Evolutionary conservation across 2,797 vertebrate genomes (phyloP).

Genomic region (Malurus splendens): DNA sequence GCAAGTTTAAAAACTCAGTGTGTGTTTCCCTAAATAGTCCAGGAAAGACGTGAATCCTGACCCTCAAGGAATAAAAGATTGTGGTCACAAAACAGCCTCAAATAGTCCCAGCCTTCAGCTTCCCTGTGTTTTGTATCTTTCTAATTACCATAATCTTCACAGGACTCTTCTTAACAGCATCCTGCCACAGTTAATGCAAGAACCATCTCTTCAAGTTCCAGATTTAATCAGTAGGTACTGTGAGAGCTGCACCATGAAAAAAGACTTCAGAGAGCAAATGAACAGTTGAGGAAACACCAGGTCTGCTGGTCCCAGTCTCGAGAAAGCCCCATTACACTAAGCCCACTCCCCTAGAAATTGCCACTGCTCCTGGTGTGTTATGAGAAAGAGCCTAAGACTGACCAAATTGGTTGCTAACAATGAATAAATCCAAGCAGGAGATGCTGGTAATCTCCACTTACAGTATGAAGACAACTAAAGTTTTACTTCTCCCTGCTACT

Average conservation of each 20-base stretch:
- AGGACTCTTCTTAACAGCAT: neutral
- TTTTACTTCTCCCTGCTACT: neutral
- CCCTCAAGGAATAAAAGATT: neutral
- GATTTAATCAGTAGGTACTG: neutral
- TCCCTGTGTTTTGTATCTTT: neutral
- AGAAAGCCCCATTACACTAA: neutral
- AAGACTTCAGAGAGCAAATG: neutral
- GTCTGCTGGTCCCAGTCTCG: neutral
- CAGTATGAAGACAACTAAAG: fast-evolving
- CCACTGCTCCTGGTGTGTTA: neutral
- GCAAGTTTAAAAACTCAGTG: neutral
- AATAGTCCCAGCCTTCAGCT: neutral
- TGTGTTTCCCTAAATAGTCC: neutral
- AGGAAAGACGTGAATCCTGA: neutral
- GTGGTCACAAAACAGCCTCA: neutral
- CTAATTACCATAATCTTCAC: neutral
- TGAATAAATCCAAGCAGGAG: neutral
- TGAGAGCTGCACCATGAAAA: neutral
- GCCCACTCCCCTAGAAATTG: neutral
- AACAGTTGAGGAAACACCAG: neutral
- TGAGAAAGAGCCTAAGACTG: neutral
- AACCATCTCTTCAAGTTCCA: neutral
- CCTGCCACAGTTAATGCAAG: neutral
- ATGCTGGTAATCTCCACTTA: neutral
- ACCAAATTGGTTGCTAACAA: neutral